These are phyloP conservation scores for Xestia xanthographa DNA, from an alignment of 2,888 invertebrate species.

Conservation along the genomic window DNA sequence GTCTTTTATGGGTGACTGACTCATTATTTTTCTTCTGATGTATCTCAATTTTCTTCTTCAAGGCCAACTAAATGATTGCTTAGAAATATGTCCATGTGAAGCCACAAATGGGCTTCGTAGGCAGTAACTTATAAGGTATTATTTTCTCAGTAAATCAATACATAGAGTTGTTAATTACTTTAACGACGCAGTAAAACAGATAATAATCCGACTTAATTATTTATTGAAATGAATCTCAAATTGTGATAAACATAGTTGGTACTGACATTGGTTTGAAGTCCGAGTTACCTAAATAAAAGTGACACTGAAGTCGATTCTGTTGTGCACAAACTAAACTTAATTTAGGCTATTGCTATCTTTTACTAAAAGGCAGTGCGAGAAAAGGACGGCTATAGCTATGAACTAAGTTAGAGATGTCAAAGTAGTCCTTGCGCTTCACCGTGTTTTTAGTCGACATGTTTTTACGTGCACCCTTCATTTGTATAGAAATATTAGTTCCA, in stretches of 20 bases:
- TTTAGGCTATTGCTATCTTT: too few relatives aligned
- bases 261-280: not conserved
- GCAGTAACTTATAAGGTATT: not conserved
- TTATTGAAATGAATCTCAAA: not conserved
- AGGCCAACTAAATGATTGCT: not conserved
- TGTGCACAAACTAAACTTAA: too few relatives aligned
- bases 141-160: slow-evolving; percentile 10
- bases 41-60: not conserved
- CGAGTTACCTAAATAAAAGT: not conserved
- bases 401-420: too few relatives aligned
- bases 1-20: not conserved
- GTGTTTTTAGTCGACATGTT: too few relatives aligned
- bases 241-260: not conserved
- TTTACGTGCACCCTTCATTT: too few relatives aligned
- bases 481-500: too few relatives aligned
- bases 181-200: not conserved
- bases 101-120: not conserved
- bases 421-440: too few relatives aligned
- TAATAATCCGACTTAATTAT: not conserved
- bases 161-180: slow-evolving; percentile 16
- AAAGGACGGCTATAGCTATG: too few relatives aligned
- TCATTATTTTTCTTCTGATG: not conserved
- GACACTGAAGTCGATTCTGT: not conserved
- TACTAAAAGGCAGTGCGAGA: too few relatives aligned
- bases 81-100: not conserved